Base-by-base conservation (phyloP, 2,888 invertebrate genomes). In the Dynastes hyllus region DNA sequence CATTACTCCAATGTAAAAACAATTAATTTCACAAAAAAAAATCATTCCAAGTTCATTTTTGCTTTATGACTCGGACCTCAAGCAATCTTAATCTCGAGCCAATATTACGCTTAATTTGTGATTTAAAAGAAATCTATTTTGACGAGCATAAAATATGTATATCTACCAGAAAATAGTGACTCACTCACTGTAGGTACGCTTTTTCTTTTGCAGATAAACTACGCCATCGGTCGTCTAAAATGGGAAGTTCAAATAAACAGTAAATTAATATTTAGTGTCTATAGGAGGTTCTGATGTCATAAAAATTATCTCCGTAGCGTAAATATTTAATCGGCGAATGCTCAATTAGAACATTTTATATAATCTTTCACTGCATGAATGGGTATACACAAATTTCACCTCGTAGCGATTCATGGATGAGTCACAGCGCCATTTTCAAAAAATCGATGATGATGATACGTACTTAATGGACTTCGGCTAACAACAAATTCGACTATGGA, bases 221-320 rank as follows among this genome's bases (percentile, higher is more conserved):
- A 73, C 51, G 40, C 71, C 11, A 55, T 13, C 6, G 71, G 58
- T 37, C 58, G 58, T 73, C 73, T 55, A 73, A 73, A 58, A 40
- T 73, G 37, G 73, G 58, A 73, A 73, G 58, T 53, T 73, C 73
- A 73, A 73, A 73, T 73, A 73, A 73, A 73, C 73, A 73, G 73
- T 73, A 73, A 73, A 73, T 73, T 73, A 73, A 73, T 73, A 73
- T 73, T 73, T 73, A 73, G 58, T 73, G 58, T 40, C 73, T 58
- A 51, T 27, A 55, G 32, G 11, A 11, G 58, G 9, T 71, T 73
- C 58, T 58, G 58, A 73, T 69, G 73, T 73, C 73, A 58, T 73
- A 73, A 61, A 73, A 40, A 58, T 58, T 73, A 73, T 73, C 40
- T 73, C 40, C 58, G 9, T 58, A 58, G 51, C 51, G 58, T 73